These are phyloP conservation scores for Ericerus pela DNA, from an alignment of 1,140 invertebrate genomes.

Conservation along the genomic window DNA sequence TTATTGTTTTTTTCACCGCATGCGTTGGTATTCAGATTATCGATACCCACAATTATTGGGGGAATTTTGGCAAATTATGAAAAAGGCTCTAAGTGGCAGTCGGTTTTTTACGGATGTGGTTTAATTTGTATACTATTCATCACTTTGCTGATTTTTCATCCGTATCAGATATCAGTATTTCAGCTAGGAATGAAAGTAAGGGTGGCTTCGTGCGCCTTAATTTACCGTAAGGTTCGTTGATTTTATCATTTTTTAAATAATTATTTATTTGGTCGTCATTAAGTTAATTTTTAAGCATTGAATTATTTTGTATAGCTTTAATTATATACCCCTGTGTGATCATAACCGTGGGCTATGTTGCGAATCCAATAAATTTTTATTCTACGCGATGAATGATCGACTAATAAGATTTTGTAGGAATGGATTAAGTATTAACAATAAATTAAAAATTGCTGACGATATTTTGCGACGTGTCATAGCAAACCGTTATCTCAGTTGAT, in stretches of 20 bases:
- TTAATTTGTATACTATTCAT: neutral
- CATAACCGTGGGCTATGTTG: no score
- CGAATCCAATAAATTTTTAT: no score
- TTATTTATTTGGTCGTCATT: slow-evolving; percentile 10
- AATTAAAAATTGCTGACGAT: no score
- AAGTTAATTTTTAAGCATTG: no score
- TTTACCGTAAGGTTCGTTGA: slow-evolving; percentile 11
- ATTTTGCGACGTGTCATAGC: no score
- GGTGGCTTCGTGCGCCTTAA: slow-evolving; percentile 8
- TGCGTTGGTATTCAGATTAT: slow-evolving; percentile 11
- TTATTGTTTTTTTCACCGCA: no score
- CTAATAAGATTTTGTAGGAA: no score
- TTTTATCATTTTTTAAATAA: neutral
- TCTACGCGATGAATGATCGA: no score
- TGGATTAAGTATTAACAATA: no score
- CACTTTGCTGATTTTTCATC: neutral
- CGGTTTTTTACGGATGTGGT: neutral
- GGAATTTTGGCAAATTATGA: slow-evolving; percentile 7
- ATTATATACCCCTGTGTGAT: no score
- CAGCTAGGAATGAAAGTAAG: slow-evolving; percentile 13
- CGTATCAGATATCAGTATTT: neutral
- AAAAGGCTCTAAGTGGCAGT: neutral
- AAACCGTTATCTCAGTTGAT: no score
- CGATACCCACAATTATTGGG: slow-evolving; percentile 1
- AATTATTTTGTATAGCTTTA: no score